A percentile compares a stretch with the other conserved stretches of the same genome.
phyloP scores from a whole-genome alignment of 2,888 invertebrate genomes.

The Acleris cristana region DNA sequence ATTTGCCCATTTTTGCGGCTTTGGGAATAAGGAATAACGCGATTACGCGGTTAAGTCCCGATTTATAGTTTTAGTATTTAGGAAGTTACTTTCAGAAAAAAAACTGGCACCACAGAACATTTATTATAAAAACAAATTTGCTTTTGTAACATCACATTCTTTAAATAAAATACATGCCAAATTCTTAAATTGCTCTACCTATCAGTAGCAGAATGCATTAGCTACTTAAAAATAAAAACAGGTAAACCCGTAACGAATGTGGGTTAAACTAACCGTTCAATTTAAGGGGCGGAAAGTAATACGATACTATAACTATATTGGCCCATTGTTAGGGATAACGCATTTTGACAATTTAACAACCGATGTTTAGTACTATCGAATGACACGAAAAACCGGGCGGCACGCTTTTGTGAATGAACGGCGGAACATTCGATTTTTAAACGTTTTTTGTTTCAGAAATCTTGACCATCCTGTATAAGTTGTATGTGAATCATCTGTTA shows the following conservation, averaged over 20 bases:
- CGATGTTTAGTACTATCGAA: conserved; percentile 29
- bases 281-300: conserved; percentile 27
- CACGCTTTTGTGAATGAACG: conserved; percentile 26
- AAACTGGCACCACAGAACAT: no score
- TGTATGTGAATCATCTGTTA: not conserved
- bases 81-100: no score
- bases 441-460: not conserved
- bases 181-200: no score
- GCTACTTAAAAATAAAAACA: conserved; percentile 14
- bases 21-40: no score
- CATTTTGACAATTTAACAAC: conserved; percentile 36
- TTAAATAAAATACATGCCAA: no score
- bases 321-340: conserved; percentile 26
- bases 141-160: no score
- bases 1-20: no score
- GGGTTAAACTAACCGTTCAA: conserved; percentile 29
- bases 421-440: conserved; percentile 3
- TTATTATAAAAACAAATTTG: no score
- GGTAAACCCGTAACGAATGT: conserved; percentile 15
- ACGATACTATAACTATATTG: conserved; percentile 32
- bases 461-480: not conserved
- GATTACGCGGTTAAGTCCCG: no score
- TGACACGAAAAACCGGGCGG: conserved; percentile 20
- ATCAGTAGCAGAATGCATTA: no score
- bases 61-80: no score